Evolutionary conservation across 2,888 invertebrate species (phyloP), one percentile per base, ranked within the genome.

Genomic region (Osmoderma eremita): DNA sequence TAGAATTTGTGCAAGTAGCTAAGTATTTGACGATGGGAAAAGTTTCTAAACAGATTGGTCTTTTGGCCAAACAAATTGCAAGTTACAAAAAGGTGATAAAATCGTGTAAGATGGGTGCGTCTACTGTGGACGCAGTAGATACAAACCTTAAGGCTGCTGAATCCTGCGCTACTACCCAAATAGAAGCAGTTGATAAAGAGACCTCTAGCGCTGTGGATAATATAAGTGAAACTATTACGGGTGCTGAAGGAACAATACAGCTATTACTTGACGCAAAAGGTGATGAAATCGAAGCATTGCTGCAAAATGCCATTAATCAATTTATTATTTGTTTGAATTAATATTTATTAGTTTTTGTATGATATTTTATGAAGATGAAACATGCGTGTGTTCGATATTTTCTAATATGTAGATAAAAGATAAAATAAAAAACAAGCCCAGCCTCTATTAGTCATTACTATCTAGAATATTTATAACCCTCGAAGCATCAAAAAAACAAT

Each of bases 401-500:
- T 30, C 30, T 30, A 30, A 30, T 30, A 5, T 6, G 30, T 5
- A 30, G 6, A 2, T 5, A 30, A 30, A 6, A 51, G 30, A 13
- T 30, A 51, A 30, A 30, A 30, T 24, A 12, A n/a, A 24, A 50
- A 10, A 12, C 15, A 17, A 4, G 15, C 15, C 24, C 15, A 30
- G 4, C 22, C n/a, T 15, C 13, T 42, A 20, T 24, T 5, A 24
- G 22, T 13, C 41, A 20, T 22, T 56, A 22, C 56, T 41, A 42
- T 8, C 15, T 41, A 13, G 42, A 56, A 56, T 56, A 56, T 54
- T 22, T 56, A 56, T 56, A 41, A 41, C 13, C 41, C 22, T 41
- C 18, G 3, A 8, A n/a, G 20, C 56, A 24, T 38, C 17, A 45
- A 61, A 61, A 61, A 48, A 61, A 61, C 41, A 61, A 61, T 45